These are phyloP conservation scores for Sarcophaga bullata DNA, from an alignment of 1,140 invertebrate species.

Conservation along the genomic window DNA sequence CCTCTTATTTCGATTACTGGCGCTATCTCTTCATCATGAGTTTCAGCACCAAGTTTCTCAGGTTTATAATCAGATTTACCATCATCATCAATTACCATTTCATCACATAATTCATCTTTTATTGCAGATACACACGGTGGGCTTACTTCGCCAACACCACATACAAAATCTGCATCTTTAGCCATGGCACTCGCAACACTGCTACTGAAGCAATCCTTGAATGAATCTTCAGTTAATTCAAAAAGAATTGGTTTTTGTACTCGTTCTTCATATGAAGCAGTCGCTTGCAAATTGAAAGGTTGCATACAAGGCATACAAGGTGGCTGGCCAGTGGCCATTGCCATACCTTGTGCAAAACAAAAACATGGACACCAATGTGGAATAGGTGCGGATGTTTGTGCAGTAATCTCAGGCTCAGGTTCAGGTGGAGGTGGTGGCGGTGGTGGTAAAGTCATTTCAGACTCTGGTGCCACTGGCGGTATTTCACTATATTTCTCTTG, in stretches of 20 bases:
- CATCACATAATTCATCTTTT: no score
- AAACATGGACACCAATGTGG: background rate
- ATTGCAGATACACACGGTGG: background rate
- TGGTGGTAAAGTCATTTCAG: background rate
- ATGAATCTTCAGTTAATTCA: background rate
- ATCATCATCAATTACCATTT: no score
- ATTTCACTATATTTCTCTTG: background rate
- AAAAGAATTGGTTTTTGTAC: background rate
- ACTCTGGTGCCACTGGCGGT: background rate
- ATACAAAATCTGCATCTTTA: background rate
- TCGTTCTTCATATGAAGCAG: background rate
- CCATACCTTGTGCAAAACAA: background rate
- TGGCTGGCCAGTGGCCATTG: background rate
- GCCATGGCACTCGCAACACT: background rate
- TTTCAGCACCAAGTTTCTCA: no score
- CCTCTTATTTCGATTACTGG: background rate
- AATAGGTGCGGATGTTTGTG: background rate
- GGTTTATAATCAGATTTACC: no score
- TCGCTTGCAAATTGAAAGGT: background rate
- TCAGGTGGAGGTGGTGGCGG: background rate
- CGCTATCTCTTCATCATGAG: background rate
- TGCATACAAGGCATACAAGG: background rate
- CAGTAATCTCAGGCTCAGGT: background rate
- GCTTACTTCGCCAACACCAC: background rate
- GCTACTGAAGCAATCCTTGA: background rate